phyloP scores from a whole-genome alignment of 2,888 invertebrate species.

The Mallateleia sp. region DNA sequence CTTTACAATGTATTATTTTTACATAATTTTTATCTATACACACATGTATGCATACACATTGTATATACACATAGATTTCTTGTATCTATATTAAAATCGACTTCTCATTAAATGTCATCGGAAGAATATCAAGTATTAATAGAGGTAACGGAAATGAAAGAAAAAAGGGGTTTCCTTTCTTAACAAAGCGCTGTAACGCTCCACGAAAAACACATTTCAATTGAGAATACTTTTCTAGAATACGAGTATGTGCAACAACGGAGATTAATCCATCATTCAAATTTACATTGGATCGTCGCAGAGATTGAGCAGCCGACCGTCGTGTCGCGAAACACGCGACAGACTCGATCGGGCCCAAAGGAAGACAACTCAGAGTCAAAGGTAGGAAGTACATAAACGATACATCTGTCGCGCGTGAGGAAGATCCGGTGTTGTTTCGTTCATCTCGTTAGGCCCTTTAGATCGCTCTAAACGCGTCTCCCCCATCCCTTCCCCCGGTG shows the following conservation, averaged over 20 bases:
- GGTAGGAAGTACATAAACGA: slow-evolving; percentile 55
- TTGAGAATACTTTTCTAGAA: slow-evolving; percentile 59
- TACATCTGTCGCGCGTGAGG: slow-evolving; percentile 50
- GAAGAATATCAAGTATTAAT: slow-evolving; percentile 82
- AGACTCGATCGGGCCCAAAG: slow-evolving; percentile 43
- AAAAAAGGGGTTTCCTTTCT: slow-evolving; percentile 33
- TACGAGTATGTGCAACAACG: slow-evolving; percentile 44
- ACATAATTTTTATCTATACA: too few species aligned
- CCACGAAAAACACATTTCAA: slow-evolving; percentile 47
- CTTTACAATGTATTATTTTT: too few species aligned
- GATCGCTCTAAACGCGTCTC: slow-evolving; percentile 28
- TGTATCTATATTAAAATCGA: slow-evolving; percentile 79
- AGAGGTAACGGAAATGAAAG: slow-evolving; percentile 84
- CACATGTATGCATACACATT: too few species aligned
- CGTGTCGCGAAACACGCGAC: background rate
- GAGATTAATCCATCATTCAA: slow-evolving; percentile 37
- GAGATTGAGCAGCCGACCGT: slow-evolving; percentile 40
- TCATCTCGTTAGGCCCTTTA: slow-evolving; percentile 58
- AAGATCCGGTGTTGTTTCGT: slow-evolving; percentile 65
- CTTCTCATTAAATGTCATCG: slow-evolving; percentile 83
- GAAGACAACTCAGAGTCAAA: slow-evolving; percentile 69
- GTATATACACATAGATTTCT: slow-evolving; percentile 71
- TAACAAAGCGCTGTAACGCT: slow-evolving; percentile 41
- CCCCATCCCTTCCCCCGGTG: slow-evolving; percentile 22
- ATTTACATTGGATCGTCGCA: slow-evolving; percentile 48